These are phyloP conservation scores for Drosophila dunni DNA, from an alignment of 1,140 invertebrate species.

Conservation along the genomic window DNA sequence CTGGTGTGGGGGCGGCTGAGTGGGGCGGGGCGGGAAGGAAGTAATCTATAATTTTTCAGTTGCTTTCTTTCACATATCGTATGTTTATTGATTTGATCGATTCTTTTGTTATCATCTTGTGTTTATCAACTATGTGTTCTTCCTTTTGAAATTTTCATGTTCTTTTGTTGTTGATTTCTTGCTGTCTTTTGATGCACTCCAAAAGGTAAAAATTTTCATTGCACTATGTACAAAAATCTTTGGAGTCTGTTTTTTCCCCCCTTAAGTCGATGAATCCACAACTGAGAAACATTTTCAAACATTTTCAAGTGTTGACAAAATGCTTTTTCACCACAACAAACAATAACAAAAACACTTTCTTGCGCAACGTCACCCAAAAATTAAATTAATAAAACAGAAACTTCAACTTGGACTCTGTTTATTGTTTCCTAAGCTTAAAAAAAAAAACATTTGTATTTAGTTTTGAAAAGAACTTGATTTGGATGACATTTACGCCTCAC, in stretches of 20 bases:
- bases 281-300: slow-evolving; percentile 40
- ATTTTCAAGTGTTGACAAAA: slow-evolving; percentile 61
- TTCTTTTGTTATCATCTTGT: slow-evolving; percentile 4
- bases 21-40: slow-evolving; percentile 15
- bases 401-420: slow-evolving; percentile 46
- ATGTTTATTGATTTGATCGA: slow-evolving; percentile 7
- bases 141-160: slow-evolving; percentile 22
- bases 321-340: slow-evolving; percentile 47
- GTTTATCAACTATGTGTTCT: slow-evolving; percentile 6
- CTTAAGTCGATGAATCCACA: slow-evolving; percentile 26
- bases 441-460: slow-evolving; percentile 14
- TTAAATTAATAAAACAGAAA: slow-evolving; percentile 34
- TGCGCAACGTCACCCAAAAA: slow-evolving; percentile 39
- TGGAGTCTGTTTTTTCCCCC: slow-evolving; percentile 25
- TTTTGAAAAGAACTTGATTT: slow-evolving; percentile 37
- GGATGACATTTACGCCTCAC: slow-evolving; percentile 25
- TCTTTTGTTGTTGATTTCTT: slow-evolving; percentile 38
- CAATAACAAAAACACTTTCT: slow-evolving; percentile 30
- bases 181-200: slow-evolving; percentile 71
- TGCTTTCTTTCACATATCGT: slow-evolving; percentile 26
- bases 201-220: slow-evolving; percentile 65
- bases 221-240: slow-evolving; percentile 62
- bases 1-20: slow-evolving; percentile 16
- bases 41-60: slow-evolving; percentile 19
- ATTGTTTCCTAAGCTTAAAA: slow-evolving; percentile 27